These are phyloP conservation scores for Sturmia bella DNA, from an alignment of 2,888 invertebrate species.

Conservation along the genomic window DNA sequence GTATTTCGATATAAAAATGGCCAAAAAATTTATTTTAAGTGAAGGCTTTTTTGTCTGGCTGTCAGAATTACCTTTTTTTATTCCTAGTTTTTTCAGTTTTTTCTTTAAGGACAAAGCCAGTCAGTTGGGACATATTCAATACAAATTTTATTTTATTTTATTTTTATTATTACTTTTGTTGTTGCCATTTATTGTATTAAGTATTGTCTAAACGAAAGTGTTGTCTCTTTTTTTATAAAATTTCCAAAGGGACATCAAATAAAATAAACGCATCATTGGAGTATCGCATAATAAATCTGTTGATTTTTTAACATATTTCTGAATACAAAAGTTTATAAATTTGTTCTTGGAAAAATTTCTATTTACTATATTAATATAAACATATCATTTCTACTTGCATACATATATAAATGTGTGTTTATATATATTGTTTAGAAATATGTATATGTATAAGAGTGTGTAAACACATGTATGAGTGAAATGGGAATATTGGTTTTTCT, in stretches of 20 bases:
- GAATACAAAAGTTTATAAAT: constrained; percentile 31
- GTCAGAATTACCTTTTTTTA: constrained; percentile 25
- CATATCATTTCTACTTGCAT: no score
- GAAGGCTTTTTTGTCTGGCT: constrained; percentile 11
- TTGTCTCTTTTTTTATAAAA: constrained; percentile 47
- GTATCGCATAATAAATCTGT: constrained; percentile 47
- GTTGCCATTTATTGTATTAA: constrained; percentile 5
- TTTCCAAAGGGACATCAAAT: constrained; percentile 59
- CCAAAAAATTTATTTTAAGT: constrained; percentile 8
- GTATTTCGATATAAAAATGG: background rate
- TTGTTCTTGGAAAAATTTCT: constrained; percentile 10
- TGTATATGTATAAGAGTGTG: background rate
- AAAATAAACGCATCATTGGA: constrained; percentile 49
- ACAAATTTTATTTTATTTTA: constrained; percentile 19
- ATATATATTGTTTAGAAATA: background rate
- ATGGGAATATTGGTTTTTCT: constrained; percentile 36
- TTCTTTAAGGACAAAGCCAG: constrained; percentile 25
- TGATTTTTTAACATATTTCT: constrained; percentile 6
- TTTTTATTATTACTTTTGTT: constrained; percentile 1
- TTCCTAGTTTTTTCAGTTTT: background rate
- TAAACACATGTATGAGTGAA: constrained; percentile 55
- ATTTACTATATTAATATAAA: no score
- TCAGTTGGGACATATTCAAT: constrained; percentile 51
- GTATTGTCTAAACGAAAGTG: constrained; percentile 39
- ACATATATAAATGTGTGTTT: background rate